phyloP scores from a whole-genome alignment of 1,140 invertebrate genomes.

The Aphelinus certus region DNA sequence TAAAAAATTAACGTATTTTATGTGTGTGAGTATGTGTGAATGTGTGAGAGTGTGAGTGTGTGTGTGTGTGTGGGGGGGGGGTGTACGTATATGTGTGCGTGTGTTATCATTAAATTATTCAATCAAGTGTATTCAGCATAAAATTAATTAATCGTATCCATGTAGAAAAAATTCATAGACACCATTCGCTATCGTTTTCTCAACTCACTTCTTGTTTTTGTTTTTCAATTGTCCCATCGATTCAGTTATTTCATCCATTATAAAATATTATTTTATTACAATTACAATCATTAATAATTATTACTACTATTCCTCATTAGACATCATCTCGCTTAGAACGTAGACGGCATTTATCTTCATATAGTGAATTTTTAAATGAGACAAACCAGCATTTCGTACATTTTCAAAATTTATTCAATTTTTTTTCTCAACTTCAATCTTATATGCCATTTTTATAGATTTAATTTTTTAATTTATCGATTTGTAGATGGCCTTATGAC shows the following conservation, averaged over 20 bases:
- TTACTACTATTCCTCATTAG: constrained; percentile 46
- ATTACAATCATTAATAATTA: constrained; percentile 46
- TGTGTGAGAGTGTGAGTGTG: constrained; percentile 2
- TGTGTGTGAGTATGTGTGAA: constrained; percentile 28
- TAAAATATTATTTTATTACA: constrained; percentile 54
- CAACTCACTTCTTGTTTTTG: constrained; percentile 30
- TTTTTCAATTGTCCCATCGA: constrained; percentile 42
- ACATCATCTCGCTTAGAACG: constrained; percentile 44
- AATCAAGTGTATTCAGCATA: constrained; percentile 22
- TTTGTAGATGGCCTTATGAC: no score
- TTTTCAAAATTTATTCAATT: constrained; percentile 15
- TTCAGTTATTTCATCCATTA: constrained; percentile 50
- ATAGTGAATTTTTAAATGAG: constrained; percentile 34
- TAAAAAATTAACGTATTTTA: constrained; percentile 29
- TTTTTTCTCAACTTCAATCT: not conserved
- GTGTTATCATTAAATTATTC: constrained; percentile 8
- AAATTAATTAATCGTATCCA: constrained; percentile 43
- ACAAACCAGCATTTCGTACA: constrained; percentile 11
- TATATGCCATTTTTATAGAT: constrained; percentile 5
- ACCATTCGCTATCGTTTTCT: constrained; percentile 25
- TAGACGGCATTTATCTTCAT: constrained; percentile 45
- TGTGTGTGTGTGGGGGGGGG: no score
- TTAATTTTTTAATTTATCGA: constrained; percentile 3
- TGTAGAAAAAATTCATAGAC: constrained; percentile 37
- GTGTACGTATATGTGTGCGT: no score